These are phyloP conservation scores for Mimumesa dahlbomi DNA, from an alignment of 2,888 invertebrate species.

Conservation along the genomic window DNA sequence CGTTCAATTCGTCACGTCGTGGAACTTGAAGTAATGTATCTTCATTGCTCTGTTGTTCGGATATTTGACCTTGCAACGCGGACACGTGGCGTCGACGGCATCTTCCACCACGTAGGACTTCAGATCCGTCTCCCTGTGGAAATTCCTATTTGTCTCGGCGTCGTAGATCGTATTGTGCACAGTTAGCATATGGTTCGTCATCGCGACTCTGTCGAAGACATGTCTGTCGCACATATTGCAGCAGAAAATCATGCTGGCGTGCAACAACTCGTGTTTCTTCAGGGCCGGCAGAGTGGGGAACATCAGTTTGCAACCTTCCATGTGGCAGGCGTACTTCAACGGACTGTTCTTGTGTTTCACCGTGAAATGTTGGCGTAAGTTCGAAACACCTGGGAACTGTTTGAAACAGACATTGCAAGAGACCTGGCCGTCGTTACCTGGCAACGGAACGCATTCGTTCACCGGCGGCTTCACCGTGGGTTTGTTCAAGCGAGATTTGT, in stretches of 20 bases:
- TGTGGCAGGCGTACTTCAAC: slow-evolving; percentile 50
- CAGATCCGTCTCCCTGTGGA: slow-evolving; percentile 72
- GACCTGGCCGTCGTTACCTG: slow-evolving; percentile 81
- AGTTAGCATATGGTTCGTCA: slow-evolving; percentile 82
- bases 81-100: slow-evolving; percentile 71
- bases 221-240: slow-evolving; percentile 84
- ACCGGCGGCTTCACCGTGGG: background rate
- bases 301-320: slow-evolving; percentile 76
- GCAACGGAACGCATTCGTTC: slow-evolving; percentile 69
- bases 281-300: slow-evolving; percentile 81
- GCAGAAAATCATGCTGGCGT: slow-evolving; percentile 82
- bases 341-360: slow-evolving; percentile 81
- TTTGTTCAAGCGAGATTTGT: slow-evolving; percentile 78
- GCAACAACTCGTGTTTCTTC: slow-evolving; percentile 81
- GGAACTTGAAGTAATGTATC: slow-evolving; percentile 76
- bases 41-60: slow-evolving; percentile 76
- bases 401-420: slow-evolving; percentile 83
- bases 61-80: slow-evolving; percentile 74
- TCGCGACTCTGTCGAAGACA: slow-evolving; percentile 82
- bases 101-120: slow-evolving; percentile 68
- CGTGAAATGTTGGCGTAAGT: slow-evolving; percentile 82
- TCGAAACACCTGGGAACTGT: slow-evolving; percentile 82
- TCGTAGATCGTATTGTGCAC: slow-evolving; percentile 78
- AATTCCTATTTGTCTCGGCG: slow-evolving; percentile 54
- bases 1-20: slow-evolving; percentile 57